phyloP scores from a whole-genome alignment of 1,140 invertebrate species.

The Lycorma delicatula region DNA sequence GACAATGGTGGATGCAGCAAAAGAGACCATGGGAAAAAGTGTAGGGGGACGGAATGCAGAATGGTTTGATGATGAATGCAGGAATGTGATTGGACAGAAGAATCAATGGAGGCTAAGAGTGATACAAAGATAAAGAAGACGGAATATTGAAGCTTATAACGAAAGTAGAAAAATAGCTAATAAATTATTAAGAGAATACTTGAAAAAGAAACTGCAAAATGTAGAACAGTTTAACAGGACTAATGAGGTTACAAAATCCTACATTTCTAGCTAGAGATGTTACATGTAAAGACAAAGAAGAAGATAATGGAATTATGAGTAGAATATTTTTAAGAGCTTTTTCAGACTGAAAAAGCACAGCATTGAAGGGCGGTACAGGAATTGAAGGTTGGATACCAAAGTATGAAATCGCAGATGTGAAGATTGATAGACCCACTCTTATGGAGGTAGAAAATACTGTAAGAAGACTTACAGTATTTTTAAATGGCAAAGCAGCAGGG shows the following conservation, averaged over 20 bases:
- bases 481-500: too few relatives aligned
- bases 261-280: conserved; percentile 5
- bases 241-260: conserved; percentile 3
- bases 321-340: too few relatives aligned
- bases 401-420: too few relatives aligned
- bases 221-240: conserved; percentile 9
- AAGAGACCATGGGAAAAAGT: conserved; percentile 1
- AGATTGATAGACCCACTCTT: too few relatives aligned
- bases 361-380: too few relatives aligned
- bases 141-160: conserved; percentile 1
- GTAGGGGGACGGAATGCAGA: background rate
- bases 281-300: conserved; percentile 6
- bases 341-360: too few relatives aligned
- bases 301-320: too few relatives aligned
- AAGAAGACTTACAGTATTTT: too few relatives aligned
- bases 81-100: conserved; percentile 7
- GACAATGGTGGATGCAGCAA: background rate
- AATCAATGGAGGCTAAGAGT: conserved; percentile 6
- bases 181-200: conserved; percentile 4
- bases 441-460: too few relatives aligned
- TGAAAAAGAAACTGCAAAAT: conserved; percentile 7
- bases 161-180: conserved; percentile 7
- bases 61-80: conserved; percentile 18
- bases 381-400: too few relatives aligned
- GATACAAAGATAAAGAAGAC: conserved; percentile 4